Base-by-base conservation (phyloP, 1,140 invertebrate genomes). In the Homalodisca vitripennis region DNA sequence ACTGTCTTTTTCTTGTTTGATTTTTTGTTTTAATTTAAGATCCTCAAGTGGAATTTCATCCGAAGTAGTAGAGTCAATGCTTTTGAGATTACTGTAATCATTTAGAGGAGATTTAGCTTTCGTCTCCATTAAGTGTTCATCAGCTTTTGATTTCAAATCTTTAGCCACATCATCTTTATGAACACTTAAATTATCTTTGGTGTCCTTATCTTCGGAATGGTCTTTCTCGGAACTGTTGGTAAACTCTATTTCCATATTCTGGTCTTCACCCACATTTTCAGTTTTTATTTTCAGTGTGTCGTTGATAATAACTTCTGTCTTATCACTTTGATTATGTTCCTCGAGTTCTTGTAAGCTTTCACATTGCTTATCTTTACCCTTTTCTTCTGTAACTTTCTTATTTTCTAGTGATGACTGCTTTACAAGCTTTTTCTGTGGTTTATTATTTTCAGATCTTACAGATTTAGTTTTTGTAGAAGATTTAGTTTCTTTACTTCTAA, bases 11-110 rank as follows among this genome's bases (percentile, higher is more conserved):
- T 64, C 68, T 48, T 69, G 32, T 17, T 69, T 62, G 32, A 51
- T 63, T 29, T 48, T 69, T 64, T 48, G 31, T 26, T 69, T 57
- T 13, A n/a, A 27, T 64, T 69, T 69, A 3, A 69, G 51, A 26
- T 63, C 2, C 48, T 64, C 57, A 22, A 69, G 27, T 13, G 68
- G 68, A 0, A 69, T 62, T 62, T 69, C 68, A 30, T 69, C 68
- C 13, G 68, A 69, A 6, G 68, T 64, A 14, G 32, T 47, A n/a
- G 68, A 69, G 51, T 69, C 68, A 41, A 47, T 60, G 24, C 46
- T 64, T 64, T 69, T 67, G 1, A 46, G 29, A 47, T 34, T 57
- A 12, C 12, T 41, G 13, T 30, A 24, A 1, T 66, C 47, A 12
- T 34, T 67, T 46, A 41, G 30, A 22, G 57, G 60, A 60, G 57